Conservation (phyloP, 2,888 invertebrate species). For the Drosophila recens region DNA sequence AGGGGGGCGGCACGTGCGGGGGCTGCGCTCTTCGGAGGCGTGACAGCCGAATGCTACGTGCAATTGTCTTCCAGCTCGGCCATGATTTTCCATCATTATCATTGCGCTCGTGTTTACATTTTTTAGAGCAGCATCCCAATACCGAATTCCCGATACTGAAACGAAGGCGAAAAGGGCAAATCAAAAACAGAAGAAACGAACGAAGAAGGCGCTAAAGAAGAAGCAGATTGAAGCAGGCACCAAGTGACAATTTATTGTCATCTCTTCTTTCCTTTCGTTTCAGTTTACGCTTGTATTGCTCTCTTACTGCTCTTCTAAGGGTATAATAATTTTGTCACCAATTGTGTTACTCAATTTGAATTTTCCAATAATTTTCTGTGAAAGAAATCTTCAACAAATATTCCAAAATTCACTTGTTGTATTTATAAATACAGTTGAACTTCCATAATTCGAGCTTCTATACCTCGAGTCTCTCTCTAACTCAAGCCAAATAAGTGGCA, state of each 20-base stretch:
- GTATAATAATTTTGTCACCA: not conserved
- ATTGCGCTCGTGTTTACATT: slow-evolving; percentile 75
- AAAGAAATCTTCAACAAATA: not conserved
- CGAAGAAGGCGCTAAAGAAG: not conserved
- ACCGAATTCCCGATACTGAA: slow-evolving; percentile 33
- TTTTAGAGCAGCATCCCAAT: slow-evolving; percentile 58
- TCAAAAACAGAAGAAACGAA: not conserved
- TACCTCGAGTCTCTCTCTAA: too few species aligned
- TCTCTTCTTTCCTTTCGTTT: slow-evolving; percentile 57
- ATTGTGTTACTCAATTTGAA: not conserved
- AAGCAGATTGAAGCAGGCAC: slow-evolving; percentile 25
- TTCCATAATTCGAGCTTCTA: too few species aligned
- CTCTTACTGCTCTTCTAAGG: not conserved
- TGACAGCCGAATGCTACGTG: slow-evolving; percentile 65
- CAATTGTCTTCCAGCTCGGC: slow-evolving; percentile 68
- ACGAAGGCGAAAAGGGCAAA: not conserved
- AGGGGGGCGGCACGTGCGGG: slow-evolving; percentile 14
- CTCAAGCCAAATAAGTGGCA: too few species aligned
- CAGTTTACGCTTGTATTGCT: slow-evolving; percentile 57
- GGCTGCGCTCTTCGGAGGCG: slow-evolving; percentile 28
- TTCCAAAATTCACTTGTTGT: not conserved
- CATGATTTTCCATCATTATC: slow-evolving; percentile 80
- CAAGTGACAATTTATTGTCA: slow-evolving; percentile 81
- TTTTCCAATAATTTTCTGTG: not conserved
- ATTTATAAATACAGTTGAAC: too few species aligned